phyloP scores from a whole-genome alignment of 1,140 invertebrate species.

The Paramacrobiotus metropolitanus region DNA sequence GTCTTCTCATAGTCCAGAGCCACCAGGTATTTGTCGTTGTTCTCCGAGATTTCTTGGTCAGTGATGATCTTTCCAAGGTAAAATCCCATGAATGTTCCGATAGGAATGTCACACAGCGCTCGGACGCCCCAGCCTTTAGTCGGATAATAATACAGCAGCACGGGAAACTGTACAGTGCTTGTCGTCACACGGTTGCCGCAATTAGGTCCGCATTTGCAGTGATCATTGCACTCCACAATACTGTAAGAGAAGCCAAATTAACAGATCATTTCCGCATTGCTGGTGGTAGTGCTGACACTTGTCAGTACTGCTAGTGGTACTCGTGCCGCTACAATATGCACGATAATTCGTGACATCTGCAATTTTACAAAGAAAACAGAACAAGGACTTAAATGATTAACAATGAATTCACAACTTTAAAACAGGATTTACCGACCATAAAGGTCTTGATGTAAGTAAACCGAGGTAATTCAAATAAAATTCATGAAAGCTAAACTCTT shows the following conservation, averaged over 20 bases:
- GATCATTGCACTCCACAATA: conserved; percentile 1
- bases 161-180: neutral
- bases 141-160: neutral
- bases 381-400: too few relatives aligned
- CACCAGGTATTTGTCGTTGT: neutral
- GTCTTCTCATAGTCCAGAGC: neutral
- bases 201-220: neutral
- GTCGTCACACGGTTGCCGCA: neutral
- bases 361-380: too few relatives aligned
- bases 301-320: neutral
- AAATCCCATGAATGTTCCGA: neutral
- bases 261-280: neutral
- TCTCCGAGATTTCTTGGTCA: neutral
- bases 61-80: neutral
- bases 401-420: too few relatives aligned
- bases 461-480: neutral
- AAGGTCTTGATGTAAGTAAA: neutral
- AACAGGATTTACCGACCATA: too few relatives aligned
- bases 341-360: too few relatives aligned
- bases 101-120: neutral
- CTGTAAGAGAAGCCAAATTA: neutral
- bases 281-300: neutral
- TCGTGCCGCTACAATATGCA: too few relatives aligned
- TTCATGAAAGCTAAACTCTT: neutral
- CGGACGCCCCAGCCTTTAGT: neutral